phyloP scores from a whole-genome alignment of 2,113 vertebrate species.

The Psammodynastes pulverulentus region DNA sequence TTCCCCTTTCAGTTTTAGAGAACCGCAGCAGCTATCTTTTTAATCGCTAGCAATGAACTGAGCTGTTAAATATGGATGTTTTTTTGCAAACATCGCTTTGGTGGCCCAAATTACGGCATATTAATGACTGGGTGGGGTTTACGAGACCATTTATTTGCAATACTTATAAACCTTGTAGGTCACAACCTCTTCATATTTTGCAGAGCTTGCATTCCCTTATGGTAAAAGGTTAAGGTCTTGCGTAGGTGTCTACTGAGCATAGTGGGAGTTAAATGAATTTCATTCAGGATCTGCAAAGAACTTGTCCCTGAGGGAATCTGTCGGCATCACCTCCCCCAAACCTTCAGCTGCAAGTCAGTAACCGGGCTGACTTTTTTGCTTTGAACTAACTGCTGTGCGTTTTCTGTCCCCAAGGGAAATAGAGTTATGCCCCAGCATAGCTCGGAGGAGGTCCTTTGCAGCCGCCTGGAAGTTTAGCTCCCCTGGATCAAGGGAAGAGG shows the following conservation, averaged over 20 bases:
- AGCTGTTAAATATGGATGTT: background rate
- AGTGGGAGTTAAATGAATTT: background rate
- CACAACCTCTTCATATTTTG: background rate
- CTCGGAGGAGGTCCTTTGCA: background rate
- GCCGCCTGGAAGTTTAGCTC: background rate
- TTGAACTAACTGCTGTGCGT: background rate
- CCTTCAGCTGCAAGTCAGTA: background rate
- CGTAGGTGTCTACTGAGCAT: background rate
- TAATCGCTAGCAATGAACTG: slow-evolving; percentile 28
- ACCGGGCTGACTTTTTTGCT: background rate
- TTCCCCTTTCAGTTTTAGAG: background rate
- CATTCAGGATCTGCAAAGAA: background rate
- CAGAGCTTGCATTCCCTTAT: background rate
- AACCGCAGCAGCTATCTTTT: background rate
- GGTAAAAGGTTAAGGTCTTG: background rate
- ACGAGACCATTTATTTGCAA: background rate
- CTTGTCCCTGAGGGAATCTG: slow-evolving; percentile 50
- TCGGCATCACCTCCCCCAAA: slow-evolving; percentile 57
- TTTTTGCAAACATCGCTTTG: background rate
- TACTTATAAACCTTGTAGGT: background rate
- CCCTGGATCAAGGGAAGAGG: background rate
- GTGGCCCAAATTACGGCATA: background rate
- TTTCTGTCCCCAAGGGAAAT: background rate
- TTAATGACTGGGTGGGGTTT: background rate
- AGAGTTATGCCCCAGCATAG: background rate